A percentile compares a stretch with the other conserved stretches of the same genome.
These are phyloP conservation scores for Tapirus terrestris DNA, from an alignment of 2,113 vertebrate genomes.

Conservation along the genomic window DNA sequence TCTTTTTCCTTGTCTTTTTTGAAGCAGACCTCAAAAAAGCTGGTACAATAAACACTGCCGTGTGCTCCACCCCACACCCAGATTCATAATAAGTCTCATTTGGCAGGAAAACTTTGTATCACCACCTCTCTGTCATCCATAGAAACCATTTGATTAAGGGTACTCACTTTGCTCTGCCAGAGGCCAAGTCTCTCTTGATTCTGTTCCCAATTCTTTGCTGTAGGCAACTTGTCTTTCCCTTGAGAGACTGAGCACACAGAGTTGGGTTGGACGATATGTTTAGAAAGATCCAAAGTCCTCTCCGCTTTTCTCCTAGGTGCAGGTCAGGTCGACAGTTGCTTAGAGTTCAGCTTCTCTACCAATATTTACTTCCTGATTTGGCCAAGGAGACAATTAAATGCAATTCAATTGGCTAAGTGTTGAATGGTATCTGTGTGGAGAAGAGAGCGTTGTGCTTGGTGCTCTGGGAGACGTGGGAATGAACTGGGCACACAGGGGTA, in stretches of 20 bases:
- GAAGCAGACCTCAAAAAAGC: neutral
- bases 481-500: accelerated
- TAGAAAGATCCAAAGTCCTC: conserved; percentile 36
- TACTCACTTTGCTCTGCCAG: conserved; percentile 38
- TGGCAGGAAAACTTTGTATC: neutral
- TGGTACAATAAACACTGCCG: neutral
- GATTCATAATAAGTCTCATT: neutral
- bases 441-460: neutral
- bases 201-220: neutral
- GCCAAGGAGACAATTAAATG: neutral
- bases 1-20: neutral
- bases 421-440: neutral
- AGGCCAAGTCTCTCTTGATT: neutral
- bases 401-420: neutral
- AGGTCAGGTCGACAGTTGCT: neutral
- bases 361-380: neutral
- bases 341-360: neutral
- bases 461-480: neutral
- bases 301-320: neutral
- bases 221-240: no score
- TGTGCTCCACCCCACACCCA: neutral
- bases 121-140: neutral
- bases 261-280: neutral
- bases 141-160: neutral
- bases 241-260: neutral